Evolutionary conservation across 2,888 invertebrate species (phyloP).

Genomic region (Labia minor): DNA sequence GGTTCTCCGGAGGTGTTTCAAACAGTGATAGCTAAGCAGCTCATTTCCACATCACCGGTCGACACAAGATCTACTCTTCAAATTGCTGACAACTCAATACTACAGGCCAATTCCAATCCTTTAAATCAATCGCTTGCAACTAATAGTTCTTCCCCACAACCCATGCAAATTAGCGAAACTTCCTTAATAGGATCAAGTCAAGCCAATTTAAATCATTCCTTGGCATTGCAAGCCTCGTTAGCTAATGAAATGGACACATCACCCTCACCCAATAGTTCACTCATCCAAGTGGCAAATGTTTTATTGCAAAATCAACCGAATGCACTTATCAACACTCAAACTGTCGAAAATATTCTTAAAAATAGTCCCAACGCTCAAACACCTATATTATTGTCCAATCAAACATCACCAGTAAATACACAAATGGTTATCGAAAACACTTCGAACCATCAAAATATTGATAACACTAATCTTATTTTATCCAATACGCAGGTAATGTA

Average conservation of each 20-base stretch:
- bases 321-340: background rate
- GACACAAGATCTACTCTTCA: background rate
- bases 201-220: background rate
- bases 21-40: background rate
- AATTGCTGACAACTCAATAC: background rate
- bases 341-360: background rate
- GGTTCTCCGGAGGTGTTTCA: background rate
- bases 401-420: background rate
- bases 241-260: background rate
- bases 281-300: constrained; percentile 6
- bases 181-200: background rate
- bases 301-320: background rate
- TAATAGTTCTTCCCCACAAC: background rate
- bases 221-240: background rate
- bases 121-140: background rate
- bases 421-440: background rate
- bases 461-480: background rate
- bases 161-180: background rate
- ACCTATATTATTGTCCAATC: background rate
- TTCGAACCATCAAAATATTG: background rate
- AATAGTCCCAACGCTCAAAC: background rate
- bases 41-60: background rate
- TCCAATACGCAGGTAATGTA: background rate
- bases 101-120: background rate
- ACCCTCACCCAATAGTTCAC: background rate